Evolutionary conservation across 2,888 invertebrate species (phyloP).

Genomic region (Cynaeus angustus): DNA sequence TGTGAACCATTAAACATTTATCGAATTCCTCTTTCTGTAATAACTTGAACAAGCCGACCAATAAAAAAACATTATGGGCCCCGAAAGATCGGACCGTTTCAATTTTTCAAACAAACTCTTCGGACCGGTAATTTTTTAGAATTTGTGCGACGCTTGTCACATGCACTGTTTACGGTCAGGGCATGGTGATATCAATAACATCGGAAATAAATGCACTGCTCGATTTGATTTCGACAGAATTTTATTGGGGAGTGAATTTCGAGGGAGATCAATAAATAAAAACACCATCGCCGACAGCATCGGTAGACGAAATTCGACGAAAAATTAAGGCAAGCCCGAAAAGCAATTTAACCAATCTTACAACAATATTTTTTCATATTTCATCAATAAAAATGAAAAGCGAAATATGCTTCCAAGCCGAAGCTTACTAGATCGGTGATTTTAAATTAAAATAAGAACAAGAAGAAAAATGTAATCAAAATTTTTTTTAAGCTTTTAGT

Average conservation of each 20-base stretch:
- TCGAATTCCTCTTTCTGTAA: constrained; percentile 45
- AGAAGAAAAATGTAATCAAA: too few species aligned
- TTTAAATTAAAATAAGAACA: too few species aligned
- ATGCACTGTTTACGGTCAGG: constrained; percentile 67
- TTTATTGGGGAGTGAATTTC: constrained; percentile 53
- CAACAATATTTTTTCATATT: not conserved
- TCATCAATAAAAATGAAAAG: too few species aligned
- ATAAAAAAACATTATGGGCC: constrained; percentile 59
- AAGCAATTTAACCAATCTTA: not conserved
- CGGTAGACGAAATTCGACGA: not conserved
- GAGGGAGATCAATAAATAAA: constrained; percentile 51
- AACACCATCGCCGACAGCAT: not conserved
- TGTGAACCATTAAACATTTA: constrained; percentile 41
- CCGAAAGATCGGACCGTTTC: constrained; percentile 56
- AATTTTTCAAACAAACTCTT: constrained; percentile 59
- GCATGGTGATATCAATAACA: constrained; percentile 68
- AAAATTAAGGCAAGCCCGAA: not conserved
- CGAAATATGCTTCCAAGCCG: too few species aligned
- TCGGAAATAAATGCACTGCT: constrained; percentile 65
- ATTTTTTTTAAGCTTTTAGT: too few species aligned
- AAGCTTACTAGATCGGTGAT: too few species aligned
- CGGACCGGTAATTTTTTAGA: constrained; percentile 63
- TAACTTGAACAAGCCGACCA: constrained; percentile 55
- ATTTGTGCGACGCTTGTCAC: constrained; percentile 66
- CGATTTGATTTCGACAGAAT: constrained; percentile 64